These are phyloP conservation scores for Tetraneura akinire DNA, from an alignment of 1,140 invertebrate species.

Conservation along the genomic window DNA sequence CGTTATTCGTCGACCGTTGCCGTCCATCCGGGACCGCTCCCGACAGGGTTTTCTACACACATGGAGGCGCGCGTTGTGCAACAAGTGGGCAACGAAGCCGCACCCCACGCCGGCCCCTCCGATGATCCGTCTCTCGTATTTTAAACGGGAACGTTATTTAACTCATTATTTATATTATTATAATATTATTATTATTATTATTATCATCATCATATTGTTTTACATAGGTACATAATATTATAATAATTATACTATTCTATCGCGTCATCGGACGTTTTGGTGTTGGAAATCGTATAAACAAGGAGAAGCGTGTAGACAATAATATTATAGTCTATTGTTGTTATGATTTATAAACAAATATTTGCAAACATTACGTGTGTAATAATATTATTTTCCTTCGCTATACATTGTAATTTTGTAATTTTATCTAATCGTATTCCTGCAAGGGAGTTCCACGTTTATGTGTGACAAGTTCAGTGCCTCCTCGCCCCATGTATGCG, in stretches of 20 bases:
- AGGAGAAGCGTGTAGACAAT: background rate
- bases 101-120: background rate
- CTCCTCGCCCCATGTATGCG: background rate
- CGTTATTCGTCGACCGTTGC: background rate
- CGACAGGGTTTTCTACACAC: slow-evolving; percentile 38
- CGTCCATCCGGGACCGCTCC: background rate
- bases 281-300: background rate
- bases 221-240: background rate
- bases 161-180: background rate
- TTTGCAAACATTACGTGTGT: too few relatives aligned
- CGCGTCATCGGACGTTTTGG: background rate
- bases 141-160: slow-evolving; percentile 21
- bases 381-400: background rate
- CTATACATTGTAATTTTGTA: background rate
- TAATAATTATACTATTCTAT: background rate
- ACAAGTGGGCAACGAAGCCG: slow-evolving; percentile 25
- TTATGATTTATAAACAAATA: too few relatives aligned
- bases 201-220: slow-evolving; percentile 24
- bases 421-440: background rate
- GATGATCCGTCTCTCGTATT: background rate
- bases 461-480: background rate
- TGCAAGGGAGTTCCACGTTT: background rate
- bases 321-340: too few relatives aligned
- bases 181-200: background rate
- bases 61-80: slow-evolving; percentile 35